Evolutionary conservation across 2,888 invertebrate species (phyloP).

Genomic region (Nineta flava): DNA sequence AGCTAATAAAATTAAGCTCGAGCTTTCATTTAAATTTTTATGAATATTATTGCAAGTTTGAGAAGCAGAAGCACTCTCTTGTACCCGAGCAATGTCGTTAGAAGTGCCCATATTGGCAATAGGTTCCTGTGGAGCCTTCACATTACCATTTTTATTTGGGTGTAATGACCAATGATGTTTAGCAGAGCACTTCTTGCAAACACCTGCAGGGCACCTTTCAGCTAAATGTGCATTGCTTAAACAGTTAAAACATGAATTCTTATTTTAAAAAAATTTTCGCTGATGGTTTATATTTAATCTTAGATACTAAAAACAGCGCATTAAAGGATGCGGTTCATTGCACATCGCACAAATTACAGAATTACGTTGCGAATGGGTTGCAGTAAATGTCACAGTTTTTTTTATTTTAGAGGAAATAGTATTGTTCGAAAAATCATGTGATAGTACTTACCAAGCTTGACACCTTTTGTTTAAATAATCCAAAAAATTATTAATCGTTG

Average conservation of each 20-base stretch:
- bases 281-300: background rate
- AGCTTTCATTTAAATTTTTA: too few relatives aligned
- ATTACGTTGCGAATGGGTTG: background rate
- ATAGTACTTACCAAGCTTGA: background rate
- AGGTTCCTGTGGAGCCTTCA: too few relatives aligned
- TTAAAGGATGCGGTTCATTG: background rate
- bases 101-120: too few relatives aligned
- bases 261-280: background rate
- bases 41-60: too few relatives aligned
- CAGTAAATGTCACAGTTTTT: background rate
- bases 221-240: background rate
- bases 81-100: too few relatives aligned
- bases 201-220: too few relatives aligned
- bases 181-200: too few relatives aligned
- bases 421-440: background rate
- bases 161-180: too few relatives aligned
- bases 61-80: too few relatives aligned
- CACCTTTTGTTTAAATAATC: background rate
- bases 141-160: too few relatives aligned
- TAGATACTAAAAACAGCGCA: background rate
- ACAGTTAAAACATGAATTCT: background rate
- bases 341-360: background rate
- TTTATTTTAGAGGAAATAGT: too few relatives aligned
- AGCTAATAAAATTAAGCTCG: too few relatives aligned
- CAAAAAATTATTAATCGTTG: background rate